Base-by-base conservation (phyloP, 2,113 vertebrate species). In the Leiothrix lutea region DNA sequence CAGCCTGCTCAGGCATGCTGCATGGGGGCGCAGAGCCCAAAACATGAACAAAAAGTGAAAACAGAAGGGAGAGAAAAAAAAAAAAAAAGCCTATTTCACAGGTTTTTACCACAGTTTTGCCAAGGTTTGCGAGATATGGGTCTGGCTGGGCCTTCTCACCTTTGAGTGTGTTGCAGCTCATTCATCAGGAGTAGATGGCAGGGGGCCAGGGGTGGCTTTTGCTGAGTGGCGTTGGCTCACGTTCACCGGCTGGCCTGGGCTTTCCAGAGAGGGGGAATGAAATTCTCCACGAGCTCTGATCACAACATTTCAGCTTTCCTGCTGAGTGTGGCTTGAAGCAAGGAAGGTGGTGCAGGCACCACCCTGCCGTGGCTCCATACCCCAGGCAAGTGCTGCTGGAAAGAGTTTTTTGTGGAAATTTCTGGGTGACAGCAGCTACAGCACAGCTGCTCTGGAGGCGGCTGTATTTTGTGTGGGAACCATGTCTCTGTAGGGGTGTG, bases 131-230 rank as follows among this genome's bases (percentile, higher is more conserved):
- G 0, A 90, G 67, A 58, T 31, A 33, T 0, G 9, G 44, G 42
- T 44, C 70, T 83, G 35, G 91, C 86, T 95, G 92, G 80, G 66
- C 54, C 84, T 80, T 84, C 80, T 95, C 94, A 82, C 81, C 78
- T 95, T 72, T 65, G 80, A 91, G 53, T 40, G 51, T 22, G 50
- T 61, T 72, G 71, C 93, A 94, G 93, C 62, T 95, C 93, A 82
- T 95, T 71, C 81, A 87, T 95, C 96, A 95, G 62, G 36, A 61
- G 31, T 17, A 7, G 79, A 72, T 79, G 92, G 94, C 20, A 0
- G 36, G 20, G 26, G 45, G 71, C 86, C 78, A 84, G 22, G 38
- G 24, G 18, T 77, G 73, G 65, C 51, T 74, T 94, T 88, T 92
- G 62, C 86, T 86, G 73, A 86, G 75, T 61, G 25, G n/a, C 22